Evolutionary conservation across 2,888 invertebrate genomes (phyloP).

Genomic region (Protodeltote pygarga): DNA sequence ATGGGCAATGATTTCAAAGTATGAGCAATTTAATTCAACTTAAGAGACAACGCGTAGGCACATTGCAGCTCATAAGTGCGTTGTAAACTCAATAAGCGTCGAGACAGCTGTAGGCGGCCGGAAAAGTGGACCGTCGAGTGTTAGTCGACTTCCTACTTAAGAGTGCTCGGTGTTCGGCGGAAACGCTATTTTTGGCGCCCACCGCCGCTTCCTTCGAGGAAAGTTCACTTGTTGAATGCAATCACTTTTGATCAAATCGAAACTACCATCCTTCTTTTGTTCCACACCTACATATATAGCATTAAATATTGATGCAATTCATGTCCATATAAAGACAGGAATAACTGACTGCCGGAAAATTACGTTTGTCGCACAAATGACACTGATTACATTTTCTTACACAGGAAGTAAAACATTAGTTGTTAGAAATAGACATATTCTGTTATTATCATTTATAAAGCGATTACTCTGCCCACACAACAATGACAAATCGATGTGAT

Average conservation of each 20-base stretch:
- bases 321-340: slow-evolving; percentile 24
- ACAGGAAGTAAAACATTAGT: slow-evolving; percentile 42
- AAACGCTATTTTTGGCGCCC: slow-evolving; percentile 86
- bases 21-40: slow-evolving; percentile 84
- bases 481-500: slow-evolving; percentile 41
- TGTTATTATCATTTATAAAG: slow-evolving; percentile 46
- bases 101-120: slow-evolving; percentile 84
- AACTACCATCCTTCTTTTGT: slow-evolving; percentile 41
- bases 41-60: slow-evolving; percentile 80
- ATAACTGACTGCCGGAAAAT: slow-evolving; percentile 36
- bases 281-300: slow-evolving; percentile 10
- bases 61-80: slow-evolving; percentile 80
- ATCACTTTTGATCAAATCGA: slow-evolving; percentile 62
- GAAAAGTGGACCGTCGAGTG: slow-evolving; percentile 77
- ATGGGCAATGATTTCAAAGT: slow-evolving; percentile 71
- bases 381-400: slow-evolving; percentile 41
- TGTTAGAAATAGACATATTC: slow-evolving; percentile 27
- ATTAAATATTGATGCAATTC: slow-evolving; percentile 1
- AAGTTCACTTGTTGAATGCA: slow-evolving; percentile 75
- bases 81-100: slow-evolving; percentile 84
- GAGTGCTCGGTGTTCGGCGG: slow-evolving; percentile 75
- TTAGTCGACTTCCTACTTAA: slow-evolving; percentile 84
- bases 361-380: slow-evolving; percentile 26
- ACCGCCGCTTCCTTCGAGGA: slow-evolving; percentile 83
- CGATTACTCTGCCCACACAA: slow-evolving; percentile 46